Base-by-base conservation (phyloP, 1,140 invertebrate genomes). In the Ips nitidus region DNA sequence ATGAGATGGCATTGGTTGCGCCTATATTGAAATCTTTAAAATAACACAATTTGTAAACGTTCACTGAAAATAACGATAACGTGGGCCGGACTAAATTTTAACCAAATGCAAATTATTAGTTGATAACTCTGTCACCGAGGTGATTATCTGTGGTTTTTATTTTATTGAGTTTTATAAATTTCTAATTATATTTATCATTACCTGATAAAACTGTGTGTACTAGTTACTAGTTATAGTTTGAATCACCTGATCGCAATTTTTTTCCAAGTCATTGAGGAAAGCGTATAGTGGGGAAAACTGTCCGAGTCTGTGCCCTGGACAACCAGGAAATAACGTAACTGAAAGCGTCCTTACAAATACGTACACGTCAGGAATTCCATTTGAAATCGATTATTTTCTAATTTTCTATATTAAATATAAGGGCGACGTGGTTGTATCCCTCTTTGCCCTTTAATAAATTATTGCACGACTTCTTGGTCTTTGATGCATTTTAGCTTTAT, bases 291-390 rank as follows among this genome's bases (percentile, higher is more conserved):
- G 7, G 8, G 53, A 2, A 7, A 39, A 52, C n/a, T 38, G 52
- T 53, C 37, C 43, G 2, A 39, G 3, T 52, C 37, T 45, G 43
- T 61, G 59, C 59, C 36, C 59, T 61, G 8, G 42, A 47, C 5
- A 61, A 8, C 22, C 3, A 8, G 45, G 22, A 50, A 50, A 50
- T 38, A 58, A 22, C 7, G 22, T 58, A 7, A 39, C 56, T 41
- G 38, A 36, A 4, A 41, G 22, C 59, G 50, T 63, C 61, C 61
- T 63, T 40, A 52, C 50, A 63, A 63, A 63, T 36, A 47, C 41
- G 4, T 69, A 61, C 66, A 69, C 66, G 66, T 69, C 66, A 69
- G 66, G 40, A 62, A 69, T 69, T 58, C 36, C 39, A 22, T 52
- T 41, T 40, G 47, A n/a, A 37, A 69, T 69, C 66, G 66, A 69